Conservation (phyloP, 2,888 invertebrate species). For the Drosophila kuntzei region DNA sequence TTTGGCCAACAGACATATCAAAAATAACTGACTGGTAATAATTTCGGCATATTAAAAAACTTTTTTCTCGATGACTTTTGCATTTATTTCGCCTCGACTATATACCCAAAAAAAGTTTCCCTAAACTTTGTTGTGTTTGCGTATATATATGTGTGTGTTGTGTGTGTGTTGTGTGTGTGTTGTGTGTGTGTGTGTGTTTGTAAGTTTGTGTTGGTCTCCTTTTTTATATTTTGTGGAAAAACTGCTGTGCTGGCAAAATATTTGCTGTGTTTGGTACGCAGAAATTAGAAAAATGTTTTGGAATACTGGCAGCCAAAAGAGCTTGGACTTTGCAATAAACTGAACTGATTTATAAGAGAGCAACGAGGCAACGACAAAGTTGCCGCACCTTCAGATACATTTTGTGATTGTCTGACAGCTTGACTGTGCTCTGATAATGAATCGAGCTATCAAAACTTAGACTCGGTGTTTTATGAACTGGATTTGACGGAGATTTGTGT, state of each 20-base stretch:
- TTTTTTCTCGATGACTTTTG: conserved; percentile 81
- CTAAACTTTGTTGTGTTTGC: conserved; percentile 43
- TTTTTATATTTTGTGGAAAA: conserved; percentile 17
- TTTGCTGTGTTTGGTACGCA: conserved; percentile 54
- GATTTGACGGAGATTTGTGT: conserved; percentile 58
- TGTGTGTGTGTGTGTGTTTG: conserved; percentile 39
- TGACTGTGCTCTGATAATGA: conserved; percentile 26
- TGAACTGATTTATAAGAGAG: conserved; percentile 65
- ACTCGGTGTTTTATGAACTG: conserved; percentile 86
- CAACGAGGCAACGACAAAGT: conserved; percentile 32
- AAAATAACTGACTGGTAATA: conserved; percentile 81
- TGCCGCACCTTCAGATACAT: conserved; percentile 33
- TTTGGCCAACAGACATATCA: conserved; percentile 76
- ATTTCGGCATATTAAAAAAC: conserved; percentile 81
- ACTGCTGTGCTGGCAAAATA: conserved; percentile 70
- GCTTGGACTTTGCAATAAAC: conserved; percentile 64
- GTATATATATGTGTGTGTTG: conserved; percentile 14
- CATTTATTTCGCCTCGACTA: conserved; percentile 69
- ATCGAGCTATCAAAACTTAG: conserved; percentile 13
- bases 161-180: conserved; percentile 12
- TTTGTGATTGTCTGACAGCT: conserved; percentile 24
- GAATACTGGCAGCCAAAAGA: conserved; percentile 58
- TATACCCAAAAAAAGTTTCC: conserved; percentile 41
- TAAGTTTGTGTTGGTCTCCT: conserved; percentile 34
- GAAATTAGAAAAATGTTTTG: conserved; percentile 78